Percentiles rank a stretch among this genome's conserved stretches.
phyloP scores from a whole-genome alignment of 2,888 invertebrate species.

The Linyphia triangularis region DNA sequence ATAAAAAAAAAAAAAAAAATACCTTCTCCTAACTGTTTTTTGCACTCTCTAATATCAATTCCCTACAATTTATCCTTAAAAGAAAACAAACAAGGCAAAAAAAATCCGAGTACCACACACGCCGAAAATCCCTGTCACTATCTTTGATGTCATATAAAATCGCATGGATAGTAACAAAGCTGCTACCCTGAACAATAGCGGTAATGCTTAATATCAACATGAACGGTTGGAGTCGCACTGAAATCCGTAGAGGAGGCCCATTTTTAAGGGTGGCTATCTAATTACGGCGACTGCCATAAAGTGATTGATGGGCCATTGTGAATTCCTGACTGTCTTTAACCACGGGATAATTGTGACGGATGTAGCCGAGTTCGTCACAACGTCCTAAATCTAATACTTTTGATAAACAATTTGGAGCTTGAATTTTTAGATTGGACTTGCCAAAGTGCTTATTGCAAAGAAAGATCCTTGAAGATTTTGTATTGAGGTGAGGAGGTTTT shows the following conservation, averaged over 20 bases:
- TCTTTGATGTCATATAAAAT: not conserved
- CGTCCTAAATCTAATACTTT: not conserved
- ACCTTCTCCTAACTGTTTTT: not conserved
- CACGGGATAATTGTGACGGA: conserved; percentile 54
- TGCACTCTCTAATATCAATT: not conserved
- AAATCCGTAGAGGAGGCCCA: conserved; percentile 4
- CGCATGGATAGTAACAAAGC: conserved; percentile 33
- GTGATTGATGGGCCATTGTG: conserved; percentile 70
- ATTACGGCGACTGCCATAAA: conserved; percentile 58
- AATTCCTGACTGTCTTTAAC: conserved; percentile 34
- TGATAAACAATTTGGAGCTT: not conserved
- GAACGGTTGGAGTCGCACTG: conserved; percentile 34
- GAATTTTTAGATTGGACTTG: too few relatives aligned
- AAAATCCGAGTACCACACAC: not conserved
- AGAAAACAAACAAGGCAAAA: too few relatives aligned
- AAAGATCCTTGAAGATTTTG: too few relatives aligned
- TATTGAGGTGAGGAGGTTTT: too few relatives aligned
- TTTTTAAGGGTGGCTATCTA: conserved; percentile 62
- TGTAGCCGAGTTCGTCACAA: conserved; percentile 26
- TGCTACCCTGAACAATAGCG: conserved; percentile 56
- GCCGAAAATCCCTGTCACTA: not conserved
- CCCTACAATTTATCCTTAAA: too few relatives aligned
- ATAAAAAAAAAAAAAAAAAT: too few relatives aligned
- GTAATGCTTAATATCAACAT: conserved; percentile 67
- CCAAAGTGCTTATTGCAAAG: too few relatives aligned